Conservation (phyloP, 2,113 vertebrate species). For the Notarius lentiginosus region DNA sequence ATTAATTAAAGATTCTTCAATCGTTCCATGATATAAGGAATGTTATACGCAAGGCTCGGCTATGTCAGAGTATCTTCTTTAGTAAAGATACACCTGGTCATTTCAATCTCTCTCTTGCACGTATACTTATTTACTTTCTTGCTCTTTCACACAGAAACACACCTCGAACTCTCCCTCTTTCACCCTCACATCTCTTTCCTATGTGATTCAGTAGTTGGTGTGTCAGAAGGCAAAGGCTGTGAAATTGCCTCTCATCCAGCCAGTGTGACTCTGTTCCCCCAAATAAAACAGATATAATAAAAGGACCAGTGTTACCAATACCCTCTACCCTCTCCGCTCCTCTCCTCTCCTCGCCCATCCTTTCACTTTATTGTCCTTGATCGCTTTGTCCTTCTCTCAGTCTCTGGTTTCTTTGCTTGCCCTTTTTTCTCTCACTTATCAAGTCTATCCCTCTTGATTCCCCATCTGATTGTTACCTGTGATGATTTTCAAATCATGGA, state of each 20-base stretch:
- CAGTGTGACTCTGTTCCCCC: constrained; percentile 35
- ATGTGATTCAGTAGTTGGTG: constrained; percentile 31
- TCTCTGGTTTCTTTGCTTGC: not conserved
- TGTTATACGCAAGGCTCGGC: not conserved
- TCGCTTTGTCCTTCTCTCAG: not conserved
- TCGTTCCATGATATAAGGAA: not conserved
- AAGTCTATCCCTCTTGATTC: not conserved
- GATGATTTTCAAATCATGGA: no score
- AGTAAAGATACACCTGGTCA: not conserved
- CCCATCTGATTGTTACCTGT: not conserved
- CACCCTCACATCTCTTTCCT: not conserved
- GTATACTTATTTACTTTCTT: not conserved
- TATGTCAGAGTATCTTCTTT: not conserved
- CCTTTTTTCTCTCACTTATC: not conserved
- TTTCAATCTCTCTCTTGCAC: not conserved
- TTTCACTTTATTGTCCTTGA: not conserved
- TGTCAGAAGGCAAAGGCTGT: constrained; percentile 50
- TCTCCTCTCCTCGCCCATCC: not conserved
- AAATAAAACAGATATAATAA: constrained; percentile 37
- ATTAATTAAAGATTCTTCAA: not conserved
- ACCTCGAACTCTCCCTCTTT: not conserved
- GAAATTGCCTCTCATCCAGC: constrained; percentile 51
- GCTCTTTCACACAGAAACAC: not conserved
- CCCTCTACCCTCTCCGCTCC: not conserved
- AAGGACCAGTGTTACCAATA: constrained; percentile 25